Base-by-base conservation (phyloP, 1,140 invertebrate genomes). In the Mesaphorura yosii region DNA sequence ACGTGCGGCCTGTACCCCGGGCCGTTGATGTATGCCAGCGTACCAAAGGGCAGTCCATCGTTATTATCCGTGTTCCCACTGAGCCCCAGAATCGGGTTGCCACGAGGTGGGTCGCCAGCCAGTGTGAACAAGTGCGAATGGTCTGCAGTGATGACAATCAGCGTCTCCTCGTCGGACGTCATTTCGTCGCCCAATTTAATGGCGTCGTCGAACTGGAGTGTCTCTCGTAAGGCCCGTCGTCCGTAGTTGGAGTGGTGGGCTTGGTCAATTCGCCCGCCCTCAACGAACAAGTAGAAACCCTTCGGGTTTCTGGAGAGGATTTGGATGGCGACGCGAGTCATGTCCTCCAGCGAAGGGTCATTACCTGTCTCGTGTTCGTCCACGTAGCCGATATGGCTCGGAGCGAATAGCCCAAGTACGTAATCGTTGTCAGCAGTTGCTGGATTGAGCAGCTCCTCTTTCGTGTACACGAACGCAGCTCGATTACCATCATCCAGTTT, bases 181-280 rank as follows among this genome's bases (percentile, higher is more conserved):
- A 81, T 57, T 1, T 74, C 66, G 14, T 71, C 65, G 0, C 79
- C 80, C 51, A 67, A 75, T 40, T 73, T 64, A 5, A 86, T 73
- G 0, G 83, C 80, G 64, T 82, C 78, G 1, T 85, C 82, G 48
- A 88, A 71, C 37, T 83, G 81, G 1, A 82, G 72, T 0, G 84
- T 86, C 66, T 88, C 86, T 64, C 85, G 83, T 3, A 88, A 66
- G 0, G 85, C 83, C 54, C 83, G 73, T 46, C 78, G 78, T 1
- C 83, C 83, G 61, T 82, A 82, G 60, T 83, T 84, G 60, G 80
- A 79, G 60, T 89, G 86, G 68, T 89, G 86, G 2, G 83, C 86
- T 64, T 84, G 83, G 64, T 89, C 86, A 53, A 89, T 89, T 62
- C 82, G 74, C 2, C 84, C 85, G 87, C 86, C 86, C 77, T 93